Base-by-base conservation (phyloP, 2,888 invertebrate genomes). In the Dioctria linearis region DNA sequence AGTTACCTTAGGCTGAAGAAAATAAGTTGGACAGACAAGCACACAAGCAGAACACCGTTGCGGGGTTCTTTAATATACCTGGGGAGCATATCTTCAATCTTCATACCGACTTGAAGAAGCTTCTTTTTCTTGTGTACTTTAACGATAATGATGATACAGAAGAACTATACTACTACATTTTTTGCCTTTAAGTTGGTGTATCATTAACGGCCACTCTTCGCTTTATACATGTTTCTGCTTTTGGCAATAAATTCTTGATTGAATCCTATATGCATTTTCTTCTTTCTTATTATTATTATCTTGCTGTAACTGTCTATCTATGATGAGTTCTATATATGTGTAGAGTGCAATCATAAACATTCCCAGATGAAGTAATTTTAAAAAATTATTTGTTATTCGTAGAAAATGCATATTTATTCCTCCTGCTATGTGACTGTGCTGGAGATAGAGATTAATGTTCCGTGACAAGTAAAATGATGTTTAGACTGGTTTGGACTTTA, bases 11-110 rank as follows among this genome's bases (percentile, higher is more conserved):
- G 25, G 25, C 25, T 25, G n/a, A 73, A 59, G 57, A 73, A 73
- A 54, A 51, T 39, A 40, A 71, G 46, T 42, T 73, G 43, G 13
- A 57, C 57, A 67, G 46, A 46, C 5, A 13, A 49, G n/a, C 11
- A 25, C 25, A 25, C 25, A 25, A 25, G 25, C 25, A 25, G 25
- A 25, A 25, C 54, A 5, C 49, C 9, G 49, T 9, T 46, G 9
- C 49, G 9, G 9, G 49, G 9, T 46, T 46, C 49, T 54, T 54
- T 11, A n/a, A 11, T 25, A 25, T 54, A 11, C 54, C 11, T 54
- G 54, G 1, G 25, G 54, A 54, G 6, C 54, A 11, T 1, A 54
- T n/a, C 54, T 54, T 25, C 25, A 25, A 25, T 25, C 25, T 25
- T 25, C 25, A 25, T 54, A 54, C n/a, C 6, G 11, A 11, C 11